Conservation (phyloP, 37 sponge, comb jelly and placozoan genomes). For the Oscarella lobularis region DNA sequence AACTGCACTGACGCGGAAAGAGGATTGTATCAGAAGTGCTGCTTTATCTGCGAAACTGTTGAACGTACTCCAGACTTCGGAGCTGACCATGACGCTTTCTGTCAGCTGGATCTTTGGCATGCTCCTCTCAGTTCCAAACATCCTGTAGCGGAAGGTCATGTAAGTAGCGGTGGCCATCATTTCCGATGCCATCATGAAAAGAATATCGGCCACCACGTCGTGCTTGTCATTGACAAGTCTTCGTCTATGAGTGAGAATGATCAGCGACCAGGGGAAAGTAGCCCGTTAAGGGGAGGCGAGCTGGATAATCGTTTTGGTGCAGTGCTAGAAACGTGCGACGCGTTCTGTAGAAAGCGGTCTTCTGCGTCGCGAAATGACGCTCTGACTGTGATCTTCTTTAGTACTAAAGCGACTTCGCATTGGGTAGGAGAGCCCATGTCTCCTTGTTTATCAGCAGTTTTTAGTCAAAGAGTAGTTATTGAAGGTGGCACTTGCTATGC, state of each 20-base stretch:
- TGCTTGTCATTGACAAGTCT: not conserved
- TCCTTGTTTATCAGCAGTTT: not conserved
- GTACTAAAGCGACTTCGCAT: not conserved
- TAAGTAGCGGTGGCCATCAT: not conserved
- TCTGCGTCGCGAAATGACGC: not conserved
- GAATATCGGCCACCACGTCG: not conserved
- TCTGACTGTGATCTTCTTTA: not conserved
- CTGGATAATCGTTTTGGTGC: constrained; percentile 1
- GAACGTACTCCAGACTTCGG: not conserved
- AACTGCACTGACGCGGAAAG: not conserved
- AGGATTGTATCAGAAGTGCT: not conserved
- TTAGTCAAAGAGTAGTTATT: not conserved
- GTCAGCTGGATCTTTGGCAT: not conserved
- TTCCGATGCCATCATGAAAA: not conserved
- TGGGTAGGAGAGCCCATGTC: not conserved
- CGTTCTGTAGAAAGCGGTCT: not conserved
- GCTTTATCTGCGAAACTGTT: not conserved
- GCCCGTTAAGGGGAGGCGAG: not conserved
- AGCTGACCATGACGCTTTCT: not conserved
- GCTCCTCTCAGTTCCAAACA: not conserved
- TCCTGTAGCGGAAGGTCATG: not conserved
- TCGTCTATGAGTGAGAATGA: not conserved
- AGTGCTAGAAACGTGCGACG: not conserved
- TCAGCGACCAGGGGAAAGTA: not conserved
- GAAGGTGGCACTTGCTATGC: not conserved